These are phyloP conservation scores for mouse (Mus musculus) DNA, from an alignment of 2,113 vertebrate genomes.

Conservation along the genomic window GRCm39 chr19:21542501-21543000, in stretches of 20 bases:
- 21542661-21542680: neutral
- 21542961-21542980: too few species aligned
- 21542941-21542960: too few species aligned
- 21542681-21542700: neutral
- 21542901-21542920: too few species aligned
- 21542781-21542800: neutral
- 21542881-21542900: too few species aligned
- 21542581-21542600: neutral
- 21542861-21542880: neutral
- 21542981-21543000: too few species aligned
- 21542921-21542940: too few species aligned
- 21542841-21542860: neutral
- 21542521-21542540: neutral
- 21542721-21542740: neutral
- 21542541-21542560: neutral
- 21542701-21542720: neutral
- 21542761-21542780: neutral
- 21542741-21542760: conserved; percentile 10
- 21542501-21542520: neutral
- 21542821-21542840: neutral
- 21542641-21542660: neutral
- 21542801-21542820: neutral
- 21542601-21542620: neutral
- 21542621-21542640: neutral
- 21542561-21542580: neutral